Percentiles rank a stretch among this genome's conserved stretches.
phyloP scores from a whole-genome alignment of 2,888 invertebrate species.

The Homarus gammarus region DNA sequence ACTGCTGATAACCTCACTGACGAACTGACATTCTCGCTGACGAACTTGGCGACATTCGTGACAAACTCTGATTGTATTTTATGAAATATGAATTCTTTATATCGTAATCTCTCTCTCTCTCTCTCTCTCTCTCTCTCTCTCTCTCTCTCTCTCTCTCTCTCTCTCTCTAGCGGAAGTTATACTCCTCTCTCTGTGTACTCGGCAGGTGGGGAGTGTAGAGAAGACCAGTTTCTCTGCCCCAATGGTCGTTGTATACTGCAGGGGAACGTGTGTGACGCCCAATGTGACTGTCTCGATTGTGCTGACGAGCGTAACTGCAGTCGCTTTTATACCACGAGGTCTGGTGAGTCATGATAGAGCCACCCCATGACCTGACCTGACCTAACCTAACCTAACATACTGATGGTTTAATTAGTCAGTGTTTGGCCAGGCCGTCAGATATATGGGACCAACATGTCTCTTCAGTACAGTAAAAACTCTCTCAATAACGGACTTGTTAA shows the following conservation, averaged over 20 bases:
- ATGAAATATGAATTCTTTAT: too few relatives aligned
- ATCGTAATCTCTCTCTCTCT: not conserved
- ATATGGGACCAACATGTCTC: too few relatives aligned
- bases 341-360: not conserved
- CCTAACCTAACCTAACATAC: too few relatives aligned
- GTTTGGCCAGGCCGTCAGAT: too few relatives aligned
- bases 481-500: too few relatives aligned
- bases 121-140: constrained; percentile 13
- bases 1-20: not conserved
- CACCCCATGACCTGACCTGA: too few relatives aligned
- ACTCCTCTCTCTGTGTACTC: not conserved
- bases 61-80: too few relatives aligned
- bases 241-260: constrained; percentile 80
- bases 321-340: not conserved
- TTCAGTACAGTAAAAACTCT: too few relatives aligned
- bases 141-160: constrained; percentile 4
- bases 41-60: not conserved
- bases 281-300: constrained; percentile 81
- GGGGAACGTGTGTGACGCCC: constrained; percentile 80
- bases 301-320: constrained; percentile 79
- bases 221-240: constrained; percentile 78
- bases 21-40: not conserved
- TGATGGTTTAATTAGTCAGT: too few relatives aligned
- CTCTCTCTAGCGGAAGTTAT: not conserved
- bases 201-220: constrained; percentile 19